A percentile compares a stretch with the other conserved stretches of the same genome.
Conservation (phyloP, 2,797 vertebrate species). For the Orientallactaga sibirica region DNA sequence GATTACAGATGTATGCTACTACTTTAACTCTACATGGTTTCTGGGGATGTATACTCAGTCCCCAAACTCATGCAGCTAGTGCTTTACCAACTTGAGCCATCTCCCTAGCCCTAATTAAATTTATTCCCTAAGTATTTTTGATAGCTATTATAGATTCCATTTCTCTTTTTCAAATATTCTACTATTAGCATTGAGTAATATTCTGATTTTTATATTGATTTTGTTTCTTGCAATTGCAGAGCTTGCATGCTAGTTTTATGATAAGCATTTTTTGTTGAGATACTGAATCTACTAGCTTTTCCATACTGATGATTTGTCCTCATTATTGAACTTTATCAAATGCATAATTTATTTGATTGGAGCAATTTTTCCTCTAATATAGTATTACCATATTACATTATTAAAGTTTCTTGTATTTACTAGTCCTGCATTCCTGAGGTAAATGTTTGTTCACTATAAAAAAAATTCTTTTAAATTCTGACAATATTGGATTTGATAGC, state of each 20-base stretch:
- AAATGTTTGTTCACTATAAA: neutral
- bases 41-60: too few relatives aligned
- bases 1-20: too few relatives aligned
- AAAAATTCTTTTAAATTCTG: neutral
- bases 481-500: constrained; percentile 22
- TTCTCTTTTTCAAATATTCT: neutral
- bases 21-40: too few relatives aligned
- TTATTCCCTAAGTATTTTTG: neutral
- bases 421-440: neutral
- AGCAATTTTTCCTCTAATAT: neutral
- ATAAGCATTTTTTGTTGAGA: neutral
- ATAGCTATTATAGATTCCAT: neutral
- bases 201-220: neutral
- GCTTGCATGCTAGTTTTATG: neutral
- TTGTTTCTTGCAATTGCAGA: neutral
- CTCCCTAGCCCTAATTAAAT: too few relatives aligned
- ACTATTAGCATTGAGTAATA: neutral
- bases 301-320: neutral
- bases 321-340: constrained; percentile 7
- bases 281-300: neutral
- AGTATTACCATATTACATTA: neutral
- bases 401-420: neutral
- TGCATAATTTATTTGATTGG: neutral
- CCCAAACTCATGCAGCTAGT: too few relatives aligned
- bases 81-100: too few relatives aligned